Evolutionary conservation across 2,113 vertebrate species (phyloP).

Genomic region (Microtus richardsoni): DNA sequence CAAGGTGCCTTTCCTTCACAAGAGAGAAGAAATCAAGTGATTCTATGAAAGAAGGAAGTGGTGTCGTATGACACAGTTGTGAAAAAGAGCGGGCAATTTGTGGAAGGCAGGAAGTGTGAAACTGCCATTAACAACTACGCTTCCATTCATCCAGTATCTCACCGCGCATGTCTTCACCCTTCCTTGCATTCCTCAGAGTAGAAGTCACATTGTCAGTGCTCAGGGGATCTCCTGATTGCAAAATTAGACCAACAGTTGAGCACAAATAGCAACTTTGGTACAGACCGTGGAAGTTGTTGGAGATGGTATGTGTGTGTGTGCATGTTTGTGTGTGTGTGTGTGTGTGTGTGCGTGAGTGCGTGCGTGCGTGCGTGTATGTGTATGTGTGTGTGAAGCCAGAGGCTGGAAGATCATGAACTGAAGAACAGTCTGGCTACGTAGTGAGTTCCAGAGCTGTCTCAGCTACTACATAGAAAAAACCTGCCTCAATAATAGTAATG

Average conservation of each 20-base stretch:
- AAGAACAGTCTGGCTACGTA: neutral
- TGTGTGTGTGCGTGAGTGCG: too few species aligned
- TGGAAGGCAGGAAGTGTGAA: neutral
- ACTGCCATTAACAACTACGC: neutral
- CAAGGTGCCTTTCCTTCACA: neutral
- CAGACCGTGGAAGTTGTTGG: neutral
- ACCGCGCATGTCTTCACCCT: neutral
- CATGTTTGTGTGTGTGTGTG: too few species aligned
- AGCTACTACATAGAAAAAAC: neutral
- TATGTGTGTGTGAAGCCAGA: neutral
- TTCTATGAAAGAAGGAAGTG: neutral
- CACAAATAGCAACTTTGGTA: neutral
- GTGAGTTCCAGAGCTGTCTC: neutral
- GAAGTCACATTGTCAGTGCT: neutral
- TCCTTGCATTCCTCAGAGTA: neutral
- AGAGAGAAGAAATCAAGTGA: neutral
- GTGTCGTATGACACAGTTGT: neutral
- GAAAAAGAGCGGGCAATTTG: neutral
- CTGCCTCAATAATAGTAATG: neutral
- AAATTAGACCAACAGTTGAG: neutral
- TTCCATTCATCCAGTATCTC: neutral
- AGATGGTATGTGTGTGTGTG: neutral
- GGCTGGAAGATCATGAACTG: neutral
- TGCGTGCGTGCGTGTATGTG: too few species aligned
- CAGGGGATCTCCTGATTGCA: neutral